A percentile compares a stretch with the other conserved stretches of the same genome.
phyloP scores from a whole-genome alignment of 1,140 invertebrate species.

The Ectropis grisescens region DNA sequence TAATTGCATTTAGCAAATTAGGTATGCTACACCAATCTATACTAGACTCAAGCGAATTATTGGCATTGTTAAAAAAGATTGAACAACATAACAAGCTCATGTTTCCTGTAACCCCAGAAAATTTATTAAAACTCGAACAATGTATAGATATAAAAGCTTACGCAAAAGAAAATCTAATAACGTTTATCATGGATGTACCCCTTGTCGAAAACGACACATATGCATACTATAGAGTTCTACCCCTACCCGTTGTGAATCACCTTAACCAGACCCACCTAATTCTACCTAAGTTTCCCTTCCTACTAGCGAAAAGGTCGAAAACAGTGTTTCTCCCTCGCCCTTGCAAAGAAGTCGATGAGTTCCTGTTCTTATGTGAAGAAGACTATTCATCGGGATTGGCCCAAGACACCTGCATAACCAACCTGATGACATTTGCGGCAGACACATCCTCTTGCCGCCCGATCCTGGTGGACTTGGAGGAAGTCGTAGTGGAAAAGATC shows the following conservation, averaged over 20 bases:
- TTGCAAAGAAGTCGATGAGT: slow-evolving; percentile 11
- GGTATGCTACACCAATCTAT: slow-evolving; percentile 11
- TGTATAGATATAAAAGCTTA: slow-evolving; percentile 12
- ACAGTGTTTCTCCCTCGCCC: slow-evolving; percentile 6
- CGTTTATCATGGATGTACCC: slow-evolving; percentile 12
- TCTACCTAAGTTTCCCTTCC: slow-evolving; percentile 11
- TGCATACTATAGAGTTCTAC: slow-evolving; percentile 11
- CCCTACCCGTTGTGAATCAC: slow-evolving; percentile 4
- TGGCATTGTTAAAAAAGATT: slow-evolving; percentile 8
- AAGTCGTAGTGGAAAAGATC: no score
- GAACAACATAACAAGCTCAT: slow-evolving; percentile 6
- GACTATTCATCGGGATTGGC: slow-evolving; percentile 4
- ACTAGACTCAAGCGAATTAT: slow-evolving; percentile 7
- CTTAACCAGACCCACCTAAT: slow-evolving; percentile 7
- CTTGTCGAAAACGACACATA: slow-evolving; percentile 6
- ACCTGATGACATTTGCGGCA: no score
- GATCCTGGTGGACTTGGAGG: no score
- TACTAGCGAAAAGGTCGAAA: slow-evolving; percentile 13
- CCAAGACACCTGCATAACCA: no score
- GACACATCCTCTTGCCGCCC: no score
- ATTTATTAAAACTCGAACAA: slow-evolving; percentile 12
- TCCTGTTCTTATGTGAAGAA: slow-evolving; percentile 5
- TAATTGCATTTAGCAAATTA: slow-evolving; percentile 9
- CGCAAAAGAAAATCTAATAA: slow-evolving; percentile 14
- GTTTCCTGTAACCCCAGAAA: slow-evolving; percentile 10